Evolutionary conservation across 2,797 vertebrate species (phyloP), one percentile per base, ranked within the genome.

Genomic region (Sebastes wilsoni): DNA sequence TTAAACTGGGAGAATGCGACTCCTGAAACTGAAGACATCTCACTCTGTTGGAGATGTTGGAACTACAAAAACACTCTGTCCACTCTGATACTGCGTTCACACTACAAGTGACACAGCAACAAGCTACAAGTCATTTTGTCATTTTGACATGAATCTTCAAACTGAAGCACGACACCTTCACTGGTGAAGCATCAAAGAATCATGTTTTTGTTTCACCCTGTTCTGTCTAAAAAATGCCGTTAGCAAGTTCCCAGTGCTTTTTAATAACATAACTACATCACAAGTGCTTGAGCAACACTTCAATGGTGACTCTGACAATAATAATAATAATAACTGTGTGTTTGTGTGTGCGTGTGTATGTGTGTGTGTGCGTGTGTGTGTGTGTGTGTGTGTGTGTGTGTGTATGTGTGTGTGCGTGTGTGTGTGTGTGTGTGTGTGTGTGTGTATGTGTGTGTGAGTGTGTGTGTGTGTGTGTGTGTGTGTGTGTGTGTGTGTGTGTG

Each of bases 401-500:
- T 23, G 23, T 23, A 6, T 91, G 18, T 87, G 32, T 87, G 70
- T 88, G 64, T 90, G 65, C 79, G 49, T 55, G 4, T 88, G 11
- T 86, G 38, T 86, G 70, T 87, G 34, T 36, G 34, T 27, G 6
- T 28, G 46, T 72, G 42, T 64, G 8, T 91, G 20, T 86, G 34
- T 86, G 71, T 88, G 62, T 90, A 64, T 80, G 7, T 91, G n/a
- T 87, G 38, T 86, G 8, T 91, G 18, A 86, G 32, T 87, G 70
- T 88, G 64, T 90, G 65, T 80, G 49, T 55, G 4, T 88, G 11
- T 86, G 38, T 86, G 70, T 87, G 34, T 36, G 34, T 27, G 6
- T 28, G 46, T 72, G 42, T 64, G 8, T 91, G 20, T 86, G 34
- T 86, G 71, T 88, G 62, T 90, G 65, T 80, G 7, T 91, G n/a